These are phyloP conservation scores for Egretta garzetta DNA, from an alignment of 2,113 vertebrate species.

Conservation along the genomic window DNA sequence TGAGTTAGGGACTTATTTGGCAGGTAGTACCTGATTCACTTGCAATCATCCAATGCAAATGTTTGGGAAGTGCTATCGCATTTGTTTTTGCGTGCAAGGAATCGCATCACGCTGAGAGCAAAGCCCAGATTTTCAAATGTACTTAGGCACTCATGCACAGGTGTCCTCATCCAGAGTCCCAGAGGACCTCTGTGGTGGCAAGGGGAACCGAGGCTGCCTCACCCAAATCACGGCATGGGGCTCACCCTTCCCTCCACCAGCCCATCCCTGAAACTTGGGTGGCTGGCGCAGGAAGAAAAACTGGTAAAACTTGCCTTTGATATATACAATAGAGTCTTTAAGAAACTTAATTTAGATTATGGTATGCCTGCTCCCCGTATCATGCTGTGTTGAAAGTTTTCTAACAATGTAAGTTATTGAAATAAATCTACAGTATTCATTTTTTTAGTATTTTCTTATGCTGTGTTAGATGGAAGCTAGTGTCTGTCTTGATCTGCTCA, in stretches of 20 bases:
- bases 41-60: neutral
- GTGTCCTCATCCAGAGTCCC: neutral
- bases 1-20: neutral
- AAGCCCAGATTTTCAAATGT: neutral
- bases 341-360: neutral
- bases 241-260: neutral
- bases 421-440: neutral
- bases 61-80: neutral
- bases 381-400: neutral
- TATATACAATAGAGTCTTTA: neutral
- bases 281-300: neutral
- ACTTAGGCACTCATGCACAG: fast-evolving
- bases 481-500: neutral
- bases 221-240: fast-evolving
- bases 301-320: slow-evolving; percentile 25
- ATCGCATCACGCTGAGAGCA: fast-evolving
- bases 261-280: fast-evolving
- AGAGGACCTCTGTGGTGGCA: neutral
- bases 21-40: neutral
- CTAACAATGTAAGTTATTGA: neutral
- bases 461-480: neutral
- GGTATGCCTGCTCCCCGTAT: neutral
- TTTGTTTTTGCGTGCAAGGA: fast-evolving
- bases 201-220: neutral
- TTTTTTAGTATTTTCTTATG: neutral